Base-by-base conservation (phyloP, 2,797 vertebrate species). In the Megalops cyprinoides region DNA sequence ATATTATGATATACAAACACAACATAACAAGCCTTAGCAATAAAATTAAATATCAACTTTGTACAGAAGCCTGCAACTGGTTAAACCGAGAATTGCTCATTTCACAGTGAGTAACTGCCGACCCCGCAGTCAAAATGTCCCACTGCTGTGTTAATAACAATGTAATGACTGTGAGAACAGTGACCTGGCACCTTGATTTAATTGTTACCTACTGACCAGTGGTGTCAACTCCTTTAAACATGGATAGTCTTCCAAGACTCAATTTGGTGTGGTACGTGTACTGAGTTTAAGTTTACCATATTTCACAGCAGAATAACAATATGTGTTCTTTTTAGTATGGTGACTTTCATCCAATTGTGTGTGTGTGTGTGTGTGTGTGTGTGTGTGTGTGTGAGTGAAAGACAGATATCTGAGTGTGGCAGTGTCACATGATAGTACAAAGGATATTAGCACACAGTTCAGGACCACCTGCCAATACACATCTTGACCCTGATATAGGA, bases 41-140 rank as follows among this genome's bases (percentile, higher is more conserved):
- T 53, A 1, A 14, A 65, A 65, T 37, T 10, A 6, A 14, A 65
- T 37, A 12, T 34, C 31, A 34, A 10, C 28, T 65, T 34, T 56
- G 85, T 82, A 92, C 85, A 89, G 85, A 89, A 87, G 87, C 87
- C 86, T 90, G 87, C 89, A 87, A 85, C 87, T 77, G 76, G 82
- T 85, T 85, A 85, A 82, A 82, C 87, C 58, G 15, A 39, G 56
- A 37, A 69, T 34, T 71, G 25, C 18, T 23, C 20, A 46, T 39
- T 81, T 76, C 62, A 85, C 69, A 87, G 86, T 48, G 78, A 69
- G 46, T 71, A 44, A 60, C 9, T 51, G 67, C 78, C 78, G 67
- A 55, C 78, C 62, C 78, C 69, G 51, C 48, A 79, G 78, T 42
- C 60, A 89, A 60, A 51, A 58, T 58, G 49, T 80, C 39, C 73